Evolutionary conservation across 2,888 invertebrate genomes (phyloP).

Genomic region (Hetaerina titia): DNA sequence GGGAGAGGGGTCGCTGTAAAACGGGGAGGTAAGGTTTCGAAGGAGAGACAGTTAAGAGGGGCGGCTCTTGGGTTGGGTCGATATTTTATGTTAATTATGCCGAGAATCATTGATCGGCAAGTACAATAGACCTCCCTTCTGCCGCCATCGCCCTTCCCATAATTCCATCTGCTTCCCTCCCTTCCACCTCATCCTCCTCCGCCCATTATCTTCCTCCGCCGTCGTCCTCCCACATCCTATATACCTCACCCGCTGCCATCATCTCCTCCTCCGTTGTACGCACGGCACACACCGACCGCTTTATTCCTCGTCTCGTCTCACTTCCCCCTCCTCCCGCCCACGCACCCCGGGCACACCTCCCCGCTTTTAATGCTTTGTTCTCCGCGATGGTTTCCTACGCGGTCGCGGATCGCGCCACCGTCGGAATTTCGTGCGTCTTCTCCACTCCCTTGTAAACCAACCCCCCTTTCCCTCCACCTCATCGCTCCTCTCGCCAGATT

Average conservation of each 20-base stretch:
- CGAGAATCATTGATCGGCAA: constrained; percentile 65
- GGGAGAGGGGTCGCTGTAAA: constrained; percentile 6
- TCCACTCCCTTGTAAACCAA: neutral
- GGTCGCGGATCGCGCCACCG: constrained; percentile 25
- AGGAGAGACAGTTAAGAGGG: constrained; percentile 24
- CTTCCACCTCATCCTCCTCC: neutral
- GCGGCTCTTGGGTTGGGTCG: constrained; percentile 33
- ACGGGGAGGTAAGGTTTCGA: constrained; percentile 25
- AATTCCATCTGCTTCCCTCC: constrained; percentile 32
- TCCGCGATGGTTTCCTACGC: constrained; percentile 32
- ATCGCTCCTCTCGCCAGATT: neutral
- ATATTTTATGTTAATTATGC: constrained; percentile 67
- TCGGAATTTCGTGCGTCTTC: constrained; percentile 25
- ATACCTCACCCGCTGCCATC: neutral
- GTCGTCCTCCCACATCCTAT: neutral
- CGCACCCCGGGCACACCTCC: neutral
- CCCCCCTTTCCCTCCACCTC: neutral
- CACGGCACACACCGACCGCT: constrained; percentile 27
- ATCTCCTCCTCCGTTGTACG: neutral
- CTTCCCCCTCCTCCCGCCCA: neutral
- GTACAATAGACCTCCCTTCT: constrained; percentile 61
- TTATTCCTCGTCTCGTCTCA: constrained; percentile 2
- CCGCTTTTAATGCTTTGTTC: constrained; percentile 23
- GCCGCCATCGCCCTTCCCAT: constrained; percentile 53
- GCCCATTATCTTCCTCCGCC: neutral